phyloP scores from a whole-genome alignment of 2,888 invertebrate genomes.

The Lycophotia porphyrea region DNA sequence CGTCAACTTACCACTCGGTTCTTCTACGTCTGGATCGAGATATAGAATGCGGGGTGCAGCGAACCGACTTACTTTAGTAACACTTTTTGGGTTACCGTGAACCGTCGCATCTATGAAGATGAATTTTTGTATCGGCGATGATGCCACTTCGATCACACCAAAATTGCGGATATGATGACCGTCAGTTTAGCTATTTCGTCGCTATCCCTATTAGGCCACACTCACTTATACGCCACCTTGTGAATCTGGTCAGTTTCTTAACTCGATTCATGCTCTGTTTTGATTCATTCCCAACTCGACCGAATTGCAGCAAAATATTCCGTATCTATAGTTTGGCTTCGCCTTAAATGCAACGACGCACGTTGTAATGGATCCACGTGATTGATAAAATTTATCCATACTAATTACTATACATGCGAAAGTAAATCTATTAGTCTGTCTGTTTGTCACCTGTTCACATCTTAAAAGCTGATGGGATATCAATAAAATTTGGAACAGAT shows the following conservation, averaged over 20 bases:
- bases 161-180: too few species aligned
- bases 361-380: not conserved
- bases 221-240: too few species aligned
- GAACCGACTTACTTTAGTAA: too few species aligned
- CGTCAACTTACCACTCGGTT: not conserved
- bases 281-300: too few species aligned
- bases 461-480: not conserved
- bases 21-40: too few species aligned
- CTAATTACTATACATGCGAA: not conserved
- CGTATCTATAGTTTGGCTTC: not conserved
- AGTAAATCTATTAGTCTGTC: not conserved
- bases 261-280: too few species aligned
- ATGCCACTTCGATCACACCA: not conserved
- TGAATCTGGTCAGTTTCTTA: too few species aligned
- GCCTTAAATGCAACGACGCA: not conserved
- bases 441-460: not conserved
- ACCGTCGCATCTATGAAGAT: not conserved
- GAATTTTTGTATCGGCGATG: slow-evolving; percentile 5
- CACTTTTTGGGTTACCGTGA: too few species aligned
- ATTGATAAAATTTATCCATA: not conserved
- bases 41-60: too few species aligned
- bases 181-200: too few species aligned
- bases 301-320: not conserved
- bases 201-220: too few species aligned
- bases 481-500: not conserved